These are phyloP conservation scores for Calliopum simillimum DNA, from an alignment of 2,888 invertebrate species.

Conservation along the genomic window DNA sequence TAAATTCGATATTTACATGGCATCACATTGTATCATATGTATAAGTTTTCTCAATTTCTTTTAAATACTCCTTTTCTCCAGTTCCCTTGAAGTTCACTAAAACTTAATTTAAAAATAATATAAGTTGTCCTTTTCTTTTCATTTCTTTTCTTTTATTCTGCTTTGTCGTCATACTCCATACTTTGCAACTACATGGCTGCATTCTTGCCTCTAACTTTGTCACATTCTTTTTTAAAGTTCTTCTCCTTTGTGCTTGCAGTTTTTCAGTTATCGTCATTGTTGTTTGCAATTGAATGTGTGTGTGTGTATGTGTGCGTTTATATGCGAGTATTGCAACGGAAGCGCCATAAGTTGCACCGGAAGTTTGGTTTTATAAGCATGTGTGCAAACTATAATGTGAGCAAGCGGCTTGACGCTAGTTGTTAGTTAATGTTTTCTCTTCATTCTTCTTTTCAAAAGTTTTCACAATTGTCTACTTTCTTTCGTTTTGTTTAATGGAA, in stretches of 20 bases:
- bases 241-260: conserved; percentile 45
- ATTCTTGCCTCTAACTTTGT: too few relatives aligned
- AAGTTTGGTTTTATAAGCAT: conserved; percentile 25
- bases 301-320: too few relatives aligned
- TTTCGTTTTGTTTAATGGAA: neutral
- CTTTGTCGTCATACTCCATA: conserved; percentile 29
- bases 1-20: too few relatives aligned
- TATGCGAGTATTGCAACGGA: conserved; percentile 48
- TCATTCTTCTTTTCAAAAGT: neutral
- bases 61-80: too few relatives aligned
- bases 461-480: neutral
- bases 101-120: conserved; percentile 26
- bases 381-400: conserved; percentile 3
- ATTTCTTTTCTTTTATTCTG: neutral
- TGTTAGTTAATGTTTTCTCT: neutral
- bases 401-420: neutral
- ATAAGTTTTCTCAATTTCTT: too few relatives aligned
- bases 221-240: neutral
- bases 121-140: neutral
- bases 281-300: conserved; percentile 50
- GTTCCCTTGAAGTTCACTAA: conserved; percentile 23
- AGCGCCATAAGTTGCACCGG: conserved; percentile 59
- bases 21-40: too few relatives aligned
- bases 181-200: neutral
- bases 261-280: conserved; percentile 55